phyloP scores from a whole-genome alignment of 2,888 invertebrate genomes.

The Caenorhabditis japonica region DNA sequence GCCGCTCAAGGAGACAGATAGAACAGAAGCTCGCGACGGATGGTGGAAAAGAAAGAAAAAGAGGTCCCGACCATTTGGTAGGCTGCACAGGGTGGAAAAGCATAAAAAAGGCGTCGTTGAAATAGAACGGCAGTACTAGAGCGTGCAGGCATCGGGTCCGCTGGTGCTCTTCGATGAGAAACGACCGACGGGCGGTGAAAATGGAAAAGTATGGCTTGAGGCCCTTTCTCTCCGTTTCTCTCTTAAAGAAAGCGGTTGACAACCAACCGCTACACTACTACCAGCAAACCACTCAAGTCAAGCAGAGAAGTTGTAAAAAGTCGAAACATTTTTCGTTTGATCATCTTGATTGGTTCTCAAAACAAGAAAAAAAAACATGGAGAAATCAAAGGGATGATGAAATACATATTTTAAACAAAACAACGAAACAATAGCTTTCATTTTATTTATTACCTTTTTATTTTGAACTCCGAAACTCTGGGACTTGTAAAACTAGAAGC shows the following conservation, averaged over 20 bases:
- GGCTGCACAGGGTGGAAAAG: constrained; percentile 10
- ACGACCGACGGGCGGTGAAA: constrained; percentile 37
- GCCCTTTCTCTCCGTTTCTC: constrained; percentile 18
- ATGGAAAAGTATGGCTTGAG: constrained; percentile 41
- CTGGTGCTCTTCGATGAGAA: constrained; percentile 52
- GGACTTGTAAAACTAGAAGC: too few species aligned
- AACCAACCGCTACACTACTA: constrained; percentile 45
- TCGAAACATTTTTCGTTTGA: constrained; percentile 13
- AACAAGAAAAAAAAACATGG: too few species aligned
- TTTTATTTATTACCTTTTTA: too few species aligned
- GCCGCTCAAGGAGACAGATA: constrained; percentile 17
- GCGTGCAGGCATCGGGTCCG: constrained; percentile 35
- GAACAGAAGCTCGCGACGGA: constrained; percentile 37
- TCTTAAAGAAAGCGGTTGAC: constrained; percentile 34
- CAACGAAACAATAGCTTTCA: too few species aligned
- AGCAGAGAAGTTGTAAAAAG: constrained; percentile 4
- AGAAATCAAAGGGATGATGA: too few species aligned
- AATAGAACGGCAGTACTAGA: constrained; percentile 49
- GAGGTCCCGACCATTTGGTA: constrained; percentile 48
- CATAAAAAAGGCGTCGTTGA: constrained; percentile 33
- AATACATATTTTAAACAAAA: too few species aligned
- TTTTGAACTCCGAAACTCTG: too few species aligned
- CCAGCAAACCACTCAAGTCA: constrained; percentile 19
- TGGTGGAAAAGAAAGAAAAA: constrained; percentile 18
- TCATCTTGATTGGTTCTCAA: too few species aligned